Conservation (phyloP, 1,140 invertebrate species). For the Drosophila insularis region DNA sequence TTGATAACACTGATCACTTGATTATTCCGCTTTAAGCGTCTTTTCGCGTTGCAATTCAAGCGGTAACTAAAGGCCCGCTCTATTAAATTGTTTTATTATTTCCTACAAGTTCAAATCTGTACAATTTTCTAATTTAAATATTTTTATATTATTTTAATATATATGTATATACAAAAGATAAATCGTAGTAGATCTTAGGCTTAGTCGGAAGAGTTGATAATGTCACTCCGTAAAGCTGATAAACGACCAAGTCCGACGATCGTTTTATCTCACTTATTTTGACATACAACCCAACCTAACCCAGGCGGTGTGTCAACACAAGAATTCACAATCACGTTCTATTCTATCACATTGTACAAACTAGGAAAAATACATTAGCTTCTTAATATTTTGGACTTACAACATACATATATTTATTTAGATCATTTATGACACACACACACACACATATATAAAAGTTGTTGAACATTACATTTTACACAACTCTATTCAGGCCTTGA, state of each 20-base stretch:
- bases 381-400: neutral
- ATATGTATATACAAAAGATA: constrained; percentile 26
- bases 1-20: constrained; percentile 17
- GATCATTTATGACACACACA: neutral
- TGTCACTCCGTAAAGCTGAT: constrained; percentile 65
- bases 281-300: constrained; percentile 22
- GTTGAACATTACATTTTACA: constrained; percentile 18
- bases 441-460: neutral
- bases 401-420: constrained; percentile 6
- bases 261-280: constrained; percentile 49
- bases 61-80: constrained; percentile 42
- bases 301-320: constrained; percentile 52
- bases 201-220: constrained; percentile 67
- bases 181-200: constrained; percentile 61
- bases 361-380: neutral
- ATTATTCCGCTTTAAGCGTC: constrained; percentile 41
- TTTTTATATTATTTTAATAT: constrained; percentile 59
- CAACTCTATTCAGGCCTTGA: constrained; percentile 49
- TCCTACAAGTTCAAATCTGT: constrained; percentile 63
- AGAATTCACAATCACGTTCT: neutral
- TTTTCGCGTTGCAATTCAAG: constrained; percentile 50
- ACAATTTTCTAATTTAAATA: constrained; percentile 63
- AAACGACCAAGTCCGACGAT: constrained; percentile 49
- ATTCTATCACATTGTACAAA: neutral
- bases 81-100: constrained; percentile 41